Conservation (phyloP, 2,797 vertebrate species). For the Labeo calbasu region DNA sequence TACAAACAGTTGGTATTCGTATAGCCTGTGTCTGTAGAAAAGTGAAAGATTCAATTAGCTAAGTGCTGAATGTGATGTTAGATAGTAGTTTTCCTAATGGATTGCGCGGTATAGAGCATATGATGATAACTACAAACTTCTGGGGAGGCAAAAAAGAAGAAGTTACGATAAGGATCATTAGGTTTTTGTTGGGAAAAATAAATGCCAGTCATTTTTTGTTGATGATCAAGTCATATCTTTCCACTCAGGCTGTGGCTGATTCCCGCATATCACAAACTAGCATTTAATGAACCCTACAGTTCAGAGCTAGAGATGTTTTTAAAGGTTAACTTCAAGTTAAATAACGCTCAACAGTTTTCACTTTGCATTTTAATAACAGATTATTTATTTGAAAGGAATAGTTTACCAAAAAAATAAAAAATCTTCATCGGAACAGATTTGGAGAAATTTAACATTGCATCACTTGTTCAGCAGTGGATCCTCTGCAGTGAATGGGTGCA, state of each 20-base stretch:
- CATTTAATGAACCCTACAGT: constrained; percentile 18
- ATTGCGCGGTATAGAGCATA: constrained; percentile 1
- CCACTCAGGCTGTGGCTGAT: constrained; percentile 5
- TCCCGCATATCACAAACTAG: constrained; percentile 13
- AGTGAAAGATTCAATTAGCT: constrained; percentile 52
- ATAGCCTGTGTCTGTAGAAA: constrained; percentile 48
- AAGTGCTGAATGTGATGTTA: constrained; percentile 54
- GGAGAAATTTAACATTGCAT: background rate
- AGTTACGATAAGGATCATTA: constrained; percentile 51
- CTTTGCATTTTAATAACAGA: constrained; percentile 10
- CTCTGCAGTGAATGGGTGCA: background rate
- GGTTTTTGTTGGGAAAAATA: constrained; percentile 51
- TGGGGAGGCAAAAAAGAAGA: constrained; percentile 27
- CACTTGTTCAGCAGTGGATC: background rate
- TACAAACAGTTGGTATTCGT: constrained; percentile 43
- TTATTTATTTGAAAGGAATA: background rate
- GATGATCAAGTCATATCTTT: constrained; percentile 42
- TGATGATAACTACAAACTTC: constrained; percentile 33
- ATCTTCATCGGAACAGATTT: background rate
- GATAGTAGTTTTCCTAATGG: constrained; percentile 22
- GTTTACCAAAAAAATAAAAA: background rate
- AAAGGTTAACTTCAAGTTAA: constrained; percentile 35
- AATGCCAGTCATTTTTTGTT: constrained; percentile 35
- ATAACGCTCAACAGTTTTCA: constrained; percentile 12
- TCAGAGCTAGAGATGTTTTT: constrained; percentile 24